Evolutionary conservation across 2,888 invertebrate genomes (phyloP).

Genomic region (Hydraecia micacea): DNA sequence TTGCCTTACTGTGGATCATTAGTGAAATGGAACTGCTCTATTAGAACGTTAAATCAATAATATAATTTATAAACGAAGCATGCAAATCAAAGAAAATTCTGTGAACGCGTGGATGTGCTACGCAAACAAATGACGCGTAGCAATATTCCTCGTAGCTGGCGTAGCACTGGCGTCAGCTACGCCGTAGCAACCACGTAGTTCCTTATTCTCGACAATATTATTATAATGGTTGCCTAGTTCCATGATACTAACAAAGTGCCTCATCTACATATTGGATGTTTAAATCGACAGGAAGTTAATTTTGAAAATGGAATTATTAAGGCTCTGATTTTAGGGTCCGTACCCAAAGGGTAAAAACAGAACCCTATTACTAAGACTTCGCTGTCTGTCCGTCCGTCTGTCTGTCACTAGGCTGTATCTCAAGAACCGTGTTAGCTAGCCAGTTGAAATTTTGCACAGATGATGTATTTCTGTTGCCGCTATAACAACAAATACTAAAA

Average conservation of each 20-base stretch:
- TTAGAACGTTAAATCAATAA: constrained; percentile 1
- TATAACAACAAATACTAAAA: no score
- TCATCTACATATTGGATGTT: constrained; percentile 27
- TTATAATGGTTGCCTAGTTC: constrained; percentile 24
- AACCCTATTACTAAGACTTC: no score
- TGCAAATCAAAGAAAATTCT: background rate
- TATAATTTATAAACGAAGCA: background rate
- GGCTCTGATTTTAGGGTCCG: no score
- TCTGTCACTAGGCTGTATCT: no score
- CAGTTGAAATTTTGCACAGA: no score
- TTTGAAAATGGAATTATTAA: constrained; percentile 13
- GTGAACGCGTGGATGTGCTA: background rate
- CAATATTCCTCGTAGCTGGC: constrained; percentile 9
- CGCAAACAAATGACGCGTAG: constrained; percentile 9
- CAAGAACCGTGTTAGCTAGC: no score
- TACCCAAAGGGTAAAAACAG: no score
- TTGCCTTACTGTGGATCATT: constrained; percentile 39
- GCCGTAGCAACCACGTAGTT: constrained; percentile 29
- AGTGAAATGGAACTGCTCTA: constrained; percentile 30
- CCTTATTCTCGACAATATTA: constrained; percentile 39
- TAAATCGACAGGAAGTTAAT: constrained; percentile 22
- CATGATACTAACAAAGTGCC: constrained; percentile 32
- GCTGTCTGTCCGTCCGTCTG: no score
- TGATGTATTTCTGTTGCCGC: no score
- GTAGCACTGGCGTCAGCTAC: constrained; percentile 24